A percentile compares a stretch with the other conserved stretches of the same genome.
phyloP scores from a whole-genome alignment of 1,140 invertebrate genomes.

The Lysiphlebus fabarum region DNA sequence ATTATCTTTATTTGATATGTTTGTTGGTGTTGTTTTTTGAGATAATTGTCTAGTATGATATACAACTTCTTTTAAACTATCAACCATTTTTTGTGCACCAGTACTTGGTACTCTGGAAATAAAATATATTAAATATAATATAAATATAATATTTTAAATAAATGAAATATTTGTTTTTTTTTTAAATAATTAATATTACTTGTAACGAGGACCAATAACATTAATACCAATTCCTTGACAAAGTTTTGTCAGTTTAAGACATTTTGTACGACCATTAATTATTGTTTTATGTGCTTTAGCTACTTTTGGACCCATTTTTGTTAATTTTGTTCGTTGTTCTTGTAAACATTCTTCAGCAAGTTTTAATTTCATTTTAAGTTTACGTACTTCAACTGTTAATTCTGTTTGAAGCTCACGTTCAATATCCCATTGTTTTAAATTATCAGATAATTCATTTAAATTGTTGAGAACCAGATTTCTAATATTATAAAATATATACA shows the following conservation, averaged over 20 bases:
- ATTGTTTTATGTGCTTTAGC: slow-evolving; percentile 40
- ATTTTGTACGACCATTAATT: slow-evolving; percentile 41
- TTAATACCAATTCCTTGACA: slow-evolving; percentile 44
- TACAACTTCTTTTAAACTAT: slow-evolving; percentile 44
- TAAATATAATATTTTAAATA: background rate
- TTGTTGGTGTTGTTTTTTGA: slow-evolving; percentile 33
- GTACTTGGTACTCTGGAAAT: slow-evolving; percentile 44
- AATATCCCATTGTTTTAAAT: slow-evolving; percentile 43
- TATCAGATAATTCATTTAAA: slow-evolving; percentile 43
- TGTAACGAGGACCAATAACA: slow-evolving; percentile 44
- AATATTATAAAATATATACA: slow-evolving; percentile 11
- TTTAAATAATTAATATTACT: slow-evolving; percentile 45
- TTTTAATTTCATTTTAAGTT: slow-evolving; percentile 39
- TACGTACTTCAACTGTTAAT: slow-evolving; percentile 38
- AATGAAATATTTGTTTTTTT: background rate
- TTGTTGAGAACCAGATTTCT: slow-evolving; percentile 46
- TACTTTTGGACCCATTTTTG: slow-evolving; percentile 40
- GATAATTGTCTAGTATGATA: slow-evolving; percentile 43
- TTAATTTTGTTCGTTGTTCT: slow-evolving; percentile 38
- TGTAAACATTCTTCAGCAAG: slow-evolving; percentile 42
- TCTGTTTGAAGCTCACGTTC: slow-evolving; percentile 41
- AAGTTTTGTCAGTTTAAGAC: slow-evolving; percentile 42
- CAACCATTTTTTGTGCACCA: slow-evolving; percentile 42
- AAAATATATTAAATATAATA: slow-evolving; percentile 15
- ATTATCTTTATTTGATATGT: slow-evolving; percentile 17